phyloP scores from a whole-genome alignment of 2,797 vertebrate genomes.

The Falco columbarius region DNA sequence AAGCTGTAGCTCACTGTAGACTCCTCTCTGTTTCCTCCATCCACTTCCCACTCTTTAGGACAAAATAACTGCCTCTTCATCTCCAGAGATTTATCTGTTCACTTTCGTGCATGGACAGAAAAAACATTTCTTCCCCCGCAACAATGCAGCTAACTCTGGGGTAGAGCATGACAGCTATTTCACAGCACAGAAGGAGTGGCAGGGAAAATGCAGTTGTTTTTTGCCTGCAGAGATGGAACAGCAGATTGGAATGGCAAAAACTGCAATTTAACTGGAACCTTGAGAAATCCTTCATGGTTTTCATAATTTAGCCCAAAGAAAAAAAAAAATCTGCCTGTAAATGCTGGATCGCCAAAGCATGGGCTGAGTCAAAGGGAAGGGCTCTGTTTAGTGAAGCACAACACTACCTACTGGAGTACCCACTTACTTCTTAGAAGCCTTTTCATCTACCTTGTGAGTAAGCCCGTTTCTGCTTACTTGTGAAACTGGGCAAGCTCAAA shows the following conservation, averaged over 20 bases:
- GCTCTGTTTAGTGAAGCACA: background rate
- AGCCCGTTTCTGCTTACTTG: conserved; percentile 28
- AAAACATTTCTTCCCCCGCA: conserved; percentile 59
- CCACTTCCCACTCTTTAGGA: conserved; percentile 64
- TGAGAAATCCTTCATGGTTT: conserved; percentile 46
- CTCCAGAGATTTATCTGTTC: conserved; percentile 55
- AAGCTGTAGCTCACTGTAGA: conserved; percentile 21
- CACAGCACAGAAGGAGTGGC: conserved; percentile 61
- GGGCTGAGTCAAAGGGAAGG: conserved; percentile 53
- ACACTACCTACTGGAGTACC: conserved; percentile 4
- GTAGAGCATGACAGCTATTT: conserved; percentile 56
- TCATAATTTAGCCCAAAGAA: background rate
- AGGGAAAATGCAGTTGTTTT: conserved; percentile 67
- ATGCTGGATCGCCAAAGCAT: background rate
- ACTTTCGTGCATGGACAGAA: conserved; percentile 41
- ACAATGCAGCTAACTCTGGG: conserved; percentile 59
- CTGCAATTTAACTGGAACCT: conserved; percentile 45
- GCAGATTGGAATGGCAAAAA: conserved; percentile 39
- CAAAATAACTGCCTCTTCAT: conserved; percentile 68
- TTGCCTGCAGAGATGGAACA: conserved; percentile 56
- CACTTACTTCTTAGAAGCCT: conserved; percentile 13
- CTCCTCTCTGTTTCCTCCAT: conserved; percentile 38
- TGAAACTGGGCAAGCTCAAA: background rate
- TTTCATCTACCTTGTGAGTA: conserved; percentile 54
- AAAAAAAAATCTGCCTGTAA: background rate